Base-by-base conservation (phyloP, 2,797 vertebrate genomes). In the Clarias fuscus region DNA sequence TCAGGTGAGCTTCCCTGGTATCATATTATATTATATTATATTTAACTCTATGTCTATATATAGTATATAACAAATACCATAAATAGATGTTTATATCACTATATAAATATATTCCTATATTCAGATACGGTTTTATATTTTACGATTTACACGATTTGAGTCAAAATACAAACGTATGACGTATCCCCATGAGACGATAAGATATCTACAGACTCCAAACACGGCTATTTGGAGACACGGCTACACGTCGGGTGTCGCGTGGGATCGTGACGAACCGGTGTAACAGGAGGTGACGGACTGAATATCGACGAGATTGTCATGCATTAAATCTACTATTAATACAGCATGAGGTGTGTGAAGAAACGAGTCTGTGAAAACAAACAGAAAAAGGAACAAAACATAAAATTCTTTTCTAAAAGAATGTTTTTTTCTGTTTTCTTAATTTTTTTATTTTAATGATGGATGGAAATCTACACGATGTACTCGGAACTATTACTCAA, bases 281-380 rank as follows among this genome's bases (percentile, higher is more conserved):
- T 91, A 88, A 91, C 85, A 89, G 90, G 83, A 91, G 85, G 89
- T 90, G 91, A 89, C 89, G 89, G 90, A 90, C 84, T 6, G 61
- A 91, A 90, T 92, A 89, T 77, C 91, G 92, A 91, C 92, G 95
- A 95, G 96, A 97, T 96, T 95, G 95, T 96, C 96, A 96, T 97
- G 96, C 96, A 94, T 95, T 94, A 94, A 67, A 95, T 93, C 93
- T 93, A 94, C 93, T 94, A 93, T 92, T 72, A 90, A 90, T 88
- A 93, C 91, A 91, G 73, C 91, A n/a, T 81, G 84, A 84, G 76
- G 70, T 48, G 30, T 56, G 82, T 83, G 11, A 73, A 85, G 73
- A 48, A 40, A 84, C 76, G 67, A 87, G 65, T n/a, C n/a, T 18
- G 58, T 30, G 30, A 30, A 30, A 30, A 30, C 30, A 30, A 30